phyloP scores from a whole-genome alignment of 2,113 vertebrate genomes.

The Xenus cinereus region DNA sequence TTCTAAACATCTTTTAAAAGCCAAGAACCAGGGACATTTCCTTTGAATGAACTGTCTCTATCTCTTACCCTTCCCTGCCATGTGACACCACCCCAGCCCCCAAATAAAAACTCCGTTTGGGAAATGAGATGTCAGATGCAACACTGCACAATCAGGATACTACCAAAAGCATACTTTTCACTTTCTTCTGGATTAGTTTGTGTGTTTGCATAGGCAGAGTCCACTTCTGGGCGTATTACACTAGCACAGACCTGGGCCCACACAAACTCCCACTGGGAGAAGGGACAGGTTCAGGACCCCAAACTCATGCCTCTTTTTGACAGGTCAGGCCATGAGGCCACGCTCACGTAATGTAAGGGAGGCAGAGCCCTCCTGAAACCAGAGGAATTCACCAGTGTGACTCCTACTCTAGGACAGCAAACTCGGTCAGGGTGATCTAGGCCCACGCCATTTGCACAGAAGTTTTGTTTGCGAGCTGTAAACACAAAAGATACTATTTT shows the following conservation, averaged over 20 bases:
- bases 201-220: background rate
- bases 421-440: background rate
- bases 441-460: background rate
- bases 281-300: background rate
- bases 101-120: background rate
- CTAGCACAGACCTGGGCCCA: background rate
- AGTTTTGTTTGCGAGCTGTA: background rate
- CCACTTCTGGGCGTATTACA: background rate
- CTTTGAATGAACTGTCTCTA: background rate
- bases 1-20: background rate
- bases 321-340: background rate
- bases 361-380: background rate
- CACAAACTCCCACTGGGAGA: background rate
- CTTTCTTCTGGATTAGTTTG: background rate
- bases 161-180: background rate
- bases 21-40: background rate
- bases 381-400: background rate
- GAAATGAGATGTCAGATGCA: background rate
- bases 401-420: fast-evolving
- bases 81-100: fast-evolving
- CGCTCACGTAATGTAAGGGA: fast-evolving
- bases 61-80: background rate
- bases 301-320: background rate
- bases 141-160: background rate
- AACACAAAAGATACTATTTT: background rate